Evolutionary conservation across 2,888 invertebrate genomes (phyloP), one percentile per base, ranked within the genome.

Genomic region (Blera fallax): DNA sequence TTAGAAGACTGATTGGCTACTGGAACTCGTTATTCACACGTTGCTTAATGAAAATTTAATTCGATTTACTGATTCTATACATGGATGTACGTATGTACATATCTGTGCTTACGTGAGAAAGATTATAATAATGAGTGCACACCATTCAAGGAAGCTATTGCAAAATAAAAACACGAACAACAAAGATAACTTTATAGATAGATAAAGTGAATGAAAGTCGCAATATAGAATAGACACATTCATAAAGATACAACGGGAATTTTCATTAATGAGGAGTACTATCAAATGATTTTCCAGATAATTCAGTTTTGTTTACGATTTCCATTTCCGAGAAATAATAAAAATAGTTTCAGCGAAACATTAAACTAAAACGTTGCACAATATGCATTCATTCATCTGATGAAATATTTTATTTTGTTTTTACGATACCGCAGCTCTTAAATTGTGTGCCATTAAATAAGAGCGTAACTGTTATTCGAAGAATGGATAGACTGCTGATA

Each of bases 1-100:
- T 65, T 27, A 45, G 16, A 67, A 54, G 34, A 56, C 16, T 1
- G 14, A 52, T 58, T 50, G 32, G 11, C 27, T 29, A 27, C 54
- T 52, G 52, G n/a, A 69, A 77, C 50, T 77, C 11, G 7, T 21
- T 50, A 29, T 67, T 52, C 52, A 52, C 52, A 40, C 21, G 52
- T 40, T 77, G 52, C 72, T 32, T 45, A 50, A 32, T 6, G 50
- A 32, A 52, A 43, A 43, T 43, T 56, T 18, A 18, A 43, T 56
- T 52, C 14, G 64, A 70, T 64, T n/a, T 29, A 56, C 40, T 43
- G 70, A 76, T 77, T 74, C 69, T 58, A 4, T 64, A 27, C n/a
- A n/a, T n/a, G n/a, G n/a, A n/a, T n/a, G n/a, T n/a, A n/a, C n/a
- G n/a, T n/a, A n/a, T n/a, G n/a, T n/a, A n/a, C n/a, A n/a, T n/a